Conservation (phyloP, 2,113 vertebrate species). For the Gallinago undulata region DNA sequence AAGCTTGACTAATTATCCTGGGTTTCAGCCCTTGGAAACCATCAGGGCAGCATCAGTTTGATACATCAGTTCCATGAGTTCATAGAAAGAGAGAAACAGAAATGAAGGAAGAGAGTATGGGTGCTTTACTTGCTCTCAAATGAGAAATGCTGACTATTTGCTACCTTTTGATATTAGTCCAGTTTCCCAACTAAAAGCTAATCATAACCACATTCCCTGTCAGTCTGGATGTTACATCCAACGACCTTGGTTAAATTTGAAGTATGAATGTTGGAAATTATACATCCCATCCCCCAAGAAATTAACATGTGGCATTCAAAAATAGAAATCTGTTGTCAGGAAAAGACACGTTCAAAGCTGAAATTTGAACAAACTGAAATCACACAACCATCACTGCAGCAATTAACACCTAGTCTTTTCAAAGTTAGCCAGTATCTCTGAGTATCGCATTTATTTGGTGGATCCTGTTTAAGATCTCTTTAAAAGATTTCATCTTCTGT, state of each 20-base stretch:
- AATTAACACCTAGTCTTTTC: constrained; percentile 12
- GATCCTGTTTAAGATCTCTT: not conserved
- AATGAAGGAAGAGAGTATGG: not conserved
- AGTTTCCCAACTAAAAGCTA: not conserved
- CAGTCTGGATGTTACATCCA: not conserved
- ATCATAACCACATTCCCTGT: not conserved
- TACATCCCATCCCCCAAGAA: not conserved
- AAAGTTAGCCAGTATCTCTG: not conserved
- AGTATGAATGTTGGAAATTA: not conserved
- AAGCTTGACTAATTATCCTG: not conserved
- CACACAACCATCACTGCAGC: not conserved
- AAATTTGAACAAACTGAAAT: not conserved
- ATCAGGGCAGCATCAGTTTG: not conserved
- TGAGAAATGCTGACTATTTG: not conserved
- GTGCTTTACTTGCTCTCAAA: not conserved
- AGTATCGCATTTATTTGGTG: not conserved
- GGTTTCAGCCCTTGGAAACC: not conserved
- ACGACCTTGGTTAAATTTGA: not conserved
- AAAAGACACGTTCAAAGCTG: not conserved
- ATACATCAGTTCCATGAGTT: not conserved
- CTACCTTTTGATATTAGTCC: not conserved
- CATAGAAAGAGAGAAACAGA: not conserved
- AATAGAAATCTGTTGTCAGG: not conserved
- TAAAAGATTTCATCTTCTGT: not conserved
- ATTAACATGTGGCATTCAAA: not conserved